Conservation (phyloP, 2,113 vertebrate genomes). For the Apus apus region DNA sequence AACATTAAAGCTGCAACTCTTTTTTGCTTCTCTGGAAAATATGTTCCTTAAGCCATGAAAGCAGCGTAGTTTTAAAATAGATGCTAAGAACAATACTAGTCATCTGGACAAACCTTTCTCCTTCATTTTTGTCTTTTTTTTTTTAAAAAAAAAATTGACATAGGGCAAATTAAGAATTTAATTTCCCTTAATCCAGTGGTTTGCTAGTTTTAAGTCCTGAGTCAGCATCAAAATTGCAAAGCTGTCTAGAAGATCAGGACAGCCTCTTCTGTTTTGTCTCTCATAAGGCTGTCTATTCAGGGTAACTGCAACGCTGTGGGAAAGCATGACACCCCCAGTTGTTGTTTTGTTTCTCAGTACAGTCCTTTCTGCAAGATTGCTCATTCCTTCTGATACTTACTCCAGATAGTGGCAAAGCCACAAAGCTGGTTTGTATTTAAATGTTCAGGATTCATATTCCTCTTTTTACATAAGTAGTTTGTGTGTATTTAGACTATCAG, state of each 20-base stretch:
- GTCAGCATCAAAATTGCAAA: slow-evolving; percentile 3
- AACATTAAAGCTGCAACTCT: background rate
- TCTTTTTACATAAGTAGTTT: background rate
- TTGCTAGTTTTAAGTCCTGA: background rate
- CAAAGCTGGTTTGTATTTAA: background rate
- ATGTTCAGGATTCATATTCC: background rate
- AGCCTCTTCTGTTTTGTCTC: background rate
- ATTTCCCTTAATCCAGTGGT: background rate
- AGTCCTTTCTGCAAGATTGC: background rate
- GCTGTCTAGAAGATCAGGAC: background rate
- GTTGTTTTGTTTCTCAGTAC: background rate
- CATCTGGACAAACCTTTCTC: background rate
- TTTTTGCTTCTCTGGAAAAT: background rate
- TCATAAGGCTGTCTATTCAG: background rate
- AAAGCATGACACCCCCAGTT: background rate
- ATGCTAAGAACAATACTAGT: background rate
- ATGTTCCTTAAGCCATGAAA: background rate
- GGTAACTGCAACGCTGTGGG: background rate
- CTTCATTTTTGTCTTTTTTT: background rate
- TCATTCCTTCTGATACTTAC: background rate
- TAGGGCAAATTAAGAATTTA: background rate
- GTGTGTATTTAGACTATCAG: background rate
- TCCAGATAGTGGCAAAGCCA: background rate
- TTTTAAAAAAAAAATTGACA: background rate
- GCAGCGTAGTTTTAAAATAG: background rate